Base-by-base conservation (phyloP, 1,140 invertebrate genomes). In the Ostrea denselamellosa region DNA sequence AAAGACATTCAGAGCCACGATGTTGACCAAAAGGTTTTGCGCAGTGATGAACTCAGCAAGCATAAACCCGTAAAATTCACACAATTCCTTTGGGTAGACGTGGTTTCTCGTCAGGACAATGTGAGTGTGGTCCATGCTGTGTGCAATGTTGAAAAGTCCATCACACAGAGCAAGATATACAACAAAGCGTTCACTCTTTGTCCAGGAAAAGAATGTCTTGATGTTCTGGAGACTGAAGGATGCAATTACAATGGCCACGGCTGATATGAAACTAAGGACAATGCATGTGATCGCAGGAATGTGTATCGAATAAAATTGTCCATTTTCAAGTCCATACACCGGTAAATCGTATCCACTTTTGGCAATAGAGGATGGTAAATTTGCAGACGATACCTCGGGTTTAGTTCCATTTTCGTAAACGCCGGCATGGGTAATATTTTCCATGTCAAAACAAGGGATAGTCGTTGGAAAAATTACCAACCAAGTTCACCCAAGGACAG, bases 11-110 rank as follows among this genome's bases (percentile, higher is more conserved):
- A 87, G 58, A 9, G 88, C 88, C 8, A 89, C 88, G 25, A 89
- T 52, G 56, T 89, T 87, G 0, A 89, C 88, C 83, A 87, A 85
- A 25, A 89, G 56, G 25, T 84, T 89, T 25, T 89, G 88, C 7
- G 88, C 88, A 22, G 88, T 83, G 28, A 89, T 86, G 28, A 89
- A 89, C n/a, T 86, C 85, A 0, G 85, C 86, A 9, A 89, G 28
- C 88, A 87, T 89, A 22, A 89, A 89, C 9, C 85, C 88, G 44
- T 89, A 89, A 83, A 89, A 89, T 44, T 85, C 62, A 34, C 88
- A 89, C 0, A 89, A 53, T 62, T 77, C 65, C 4, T 53, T 83
- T 10, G 88, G 88, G 54, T 83, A 58, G 12, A 86, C 85, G 12
- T 87, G 86, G 51, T 89, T 68, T 68, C 65, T 89, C 10, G 88